Percentiles rank a stretch among this genome's conserved stretches.
Evolutionary conservation across 1,140 invertebrate genomes (phyloP).

Genomic region (Brachionus rubens): DNA sequence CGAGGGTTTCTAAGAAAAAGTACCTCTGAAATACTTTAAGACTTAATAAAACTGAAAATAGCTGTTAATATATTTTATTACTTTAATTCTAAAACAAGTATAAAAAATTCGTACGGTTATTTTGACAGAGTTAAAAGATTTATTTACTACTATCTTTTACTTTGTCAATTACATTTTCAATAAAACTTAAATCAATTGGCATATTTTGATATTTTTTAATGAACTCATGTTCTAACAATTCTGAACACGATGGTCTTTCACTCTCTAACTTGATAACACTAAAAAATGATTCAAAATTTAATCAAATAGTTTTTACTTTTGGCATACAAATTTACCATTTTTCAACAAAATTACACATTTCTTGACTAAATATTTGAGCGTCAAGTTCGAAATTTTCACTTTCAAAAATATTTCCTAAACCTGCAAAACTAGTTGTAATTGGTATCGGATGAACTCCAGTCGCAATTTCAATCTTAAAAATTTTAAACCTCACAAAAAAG

Average conservation of each 20-base stretch:
- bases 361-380: not conserved
- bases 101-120: too few relatives aligned
- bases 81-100: too few relatives aligned
- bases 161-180: constrained; percentile 40
- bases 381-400: constrained; percentile 12
- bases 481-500: not conserved
- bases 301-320: not conserved
- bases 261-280: not conserved
- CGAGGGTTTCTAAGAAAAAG: too few relatives aligned
- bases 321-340: not conserved
- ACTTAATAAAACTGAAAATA: too few relatives aligned
- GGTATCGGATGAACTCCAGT: constrained; percentile 19
- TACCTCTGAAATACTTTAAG: too few relatives aligned
- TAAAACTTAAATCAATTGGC: constrained; percentile 13
- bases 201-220: constrained; percentile 16
- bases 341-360: constrained; percentile 21
- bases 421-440: not conserved
- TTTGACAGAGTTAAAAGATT: too few relatives aligned
- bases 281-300: not conserved
- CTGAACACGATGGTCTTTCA: not conserved
- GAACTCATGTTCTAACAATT: constrained; percentile 19
- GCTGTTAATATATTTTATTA: too few relatives aligned
- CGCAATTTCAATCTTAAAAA: constrained; percentile 42
- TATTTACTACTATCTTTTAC: too few relatives aligned
- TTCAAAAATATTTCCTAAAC: not conserved